Percentiles rank a stretch among this genome's conserved stretches.
Evolutionary conservation across 2,888 invertebrate species (phyloP).

Genomic region (Epinotia brunnichana): DNA sequence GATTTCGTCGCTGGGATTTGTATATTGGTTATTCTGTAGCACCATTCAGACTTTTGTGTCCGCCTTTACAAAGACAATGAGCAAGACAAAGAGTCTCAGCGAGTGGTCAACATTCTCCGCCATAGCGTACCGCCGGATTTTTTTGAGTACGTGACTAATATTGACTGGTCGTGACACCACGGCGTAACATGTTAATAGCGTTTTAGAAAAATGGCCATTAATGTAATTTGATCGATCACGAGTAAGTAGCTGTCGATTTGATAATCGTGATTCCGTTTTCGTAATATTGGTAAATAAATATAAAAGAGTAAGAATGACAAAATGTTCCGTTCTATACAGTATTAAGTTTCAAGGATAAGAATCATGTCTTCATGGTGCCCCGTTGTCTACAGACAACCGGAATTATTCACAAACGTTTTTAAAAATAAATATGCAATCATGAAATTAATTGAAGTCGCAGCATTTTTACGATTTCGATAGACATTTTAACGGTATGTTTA

Average conservation of each 20-base stretch:
- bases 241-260: slow-evolving; percentile 24
- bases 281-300: slow-evolving; percentile 20
- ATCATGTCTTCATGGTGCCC: too few relatives aligned
- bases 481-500: too few relatives aligned
- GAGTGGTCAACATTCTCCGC: slow-evolving; percentile 75
- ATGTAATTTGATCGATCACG: slow-evolving; percentile 41
- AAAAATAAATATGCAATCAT: too few relatives aligned
- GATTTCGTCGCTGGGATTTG: slow-evolving; percentile 31
- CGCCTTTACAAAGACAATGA: slow-evolving; percentile 74
- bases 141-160: slow-evolving; percentile 59
- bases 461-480: background rate
- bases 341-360: too few relatives aligned
- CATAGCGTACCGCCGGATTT: slow-evolving; percentile 57
- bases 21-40: slow-evolving; percentile 46
- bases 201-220: slow-evolving; percentile 36
- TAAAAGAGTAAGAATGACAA: background rate
- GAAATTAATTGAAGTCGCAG: background rate
- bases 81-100: slow-evolving; percentile 73
- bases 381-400: too few relatives aligned
- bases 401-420: too few relatives aligned
- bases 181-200: slow-evolving; percentile 40
- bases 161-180: slow-evolving; percentile 43
- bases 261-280: slow-evolving; percentile 33
- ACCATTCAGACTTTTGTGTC: slow-evolving; percentile 72
- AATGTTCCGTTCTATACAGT: background rate